phyloP scores from a whole-genome alignment of 2,888 invertebrate species.

The Chouioia cunea region DNA sequence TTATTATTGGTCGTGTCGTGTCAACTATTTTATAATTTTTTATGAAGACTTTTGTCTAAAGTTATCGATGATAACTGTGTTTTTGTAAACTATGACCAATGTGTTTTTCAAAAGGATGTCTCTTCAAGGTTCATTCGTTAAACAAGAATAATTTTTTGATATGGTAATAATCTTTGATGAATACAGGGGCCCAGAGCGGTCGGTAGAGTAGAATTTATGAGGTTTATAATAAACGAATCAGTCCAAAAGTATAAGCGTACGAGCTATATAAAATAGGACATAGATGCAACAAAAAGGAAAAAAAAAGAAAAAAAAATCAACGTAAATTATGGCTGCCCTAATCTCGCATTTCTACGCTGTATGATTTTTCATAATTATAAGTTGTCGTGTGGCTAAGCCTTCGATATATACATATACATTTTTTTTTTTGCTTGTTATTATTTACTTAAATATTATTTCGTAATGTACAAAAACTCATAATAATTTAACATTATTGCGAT shows the following conservation, averaged over 20 bases:
- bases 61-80: constrained; percentile 15
- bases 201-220: constrained; percentile 26
- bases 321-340: constrained; percentile 41
- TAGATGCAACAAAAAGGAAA: too few species aligned
- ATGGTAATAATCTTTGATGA: too few species aligned
- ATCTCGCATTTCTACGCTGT: constrained; percentile 43
- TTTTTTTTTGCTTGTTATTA: constrained; percentile 44
- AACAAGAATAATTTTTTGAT: constrained; percentile 1
- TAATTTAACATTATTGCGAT: constrained; percentile 55
- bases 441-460: constrained; percentile 41
- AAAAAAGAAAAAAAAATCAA: too few species aligned
- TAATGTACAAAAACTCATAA: constrained; percentile 55
- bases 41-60: constrained; percentile 9
- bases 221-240: constrained; percentile 33
- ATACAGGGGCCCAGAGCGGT: constrained; percentile 19
- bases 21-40: not conserved
- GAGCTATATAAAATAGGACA: constrained; percentile 30
- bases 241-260: constrained; percentile 37
- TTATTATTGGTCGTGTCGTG: not conserved
- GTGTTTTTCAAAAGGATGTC: constrained; percentile 13
- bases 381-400: constrained; percentile 34
- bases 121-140: constrained; percentile 23
- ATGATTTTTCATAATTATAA: constrained; percentile 42
- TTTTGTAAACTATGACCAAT: constrained; percentile 18
- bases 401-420: constrained; percentile 31